A percentile compares a stretch with the other conserved stretches of the same genome.
Evolutionary conservation across 2,113 vertebrate species (phyloP).

Genomic region (Mobula birostris): DNA sequence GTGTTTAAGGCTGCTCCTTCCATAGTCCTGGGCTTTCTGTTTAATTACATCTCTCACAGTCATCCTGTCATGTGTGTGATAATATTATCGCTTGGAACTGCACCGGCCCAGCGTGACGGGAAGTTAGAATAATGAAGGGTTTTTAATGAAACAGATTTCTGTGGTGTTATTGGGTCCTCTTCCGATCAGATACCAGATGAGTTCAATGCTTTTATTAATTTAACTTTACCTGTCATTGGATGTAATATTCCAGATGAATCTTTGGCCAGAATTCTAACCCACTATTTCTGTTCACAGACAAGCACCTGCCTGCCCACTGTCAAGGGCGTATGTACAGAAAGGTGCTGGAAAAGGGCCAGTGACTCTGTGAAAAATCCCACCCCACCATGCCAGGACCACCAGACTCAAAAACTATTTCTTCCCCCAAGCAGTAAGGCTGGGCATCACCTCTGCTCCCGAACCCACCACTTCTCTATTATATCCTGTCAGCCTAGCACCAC

Average conservation of each 20-base stretch:
- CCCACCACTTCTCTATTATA: no score
- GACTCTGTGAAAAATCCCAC: no score
- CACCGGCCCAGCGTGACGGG: neutral
- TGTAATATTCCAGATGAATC: neutral
- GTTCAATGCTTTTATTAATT: neutral
- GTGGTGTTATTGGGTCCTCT: neutral
- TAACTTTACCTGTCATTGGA: neutral
- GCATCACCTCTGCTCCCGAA: no score
- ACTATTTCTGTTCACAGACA: no score
- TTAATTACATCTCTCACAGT: neutral
- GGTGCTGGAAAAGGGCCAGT: no score
- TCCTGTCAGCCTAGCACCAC: no score
- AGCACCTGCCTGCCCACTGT: neutral
- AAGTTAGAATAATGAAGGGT: neutral
- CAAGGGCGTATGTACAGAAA: no score
- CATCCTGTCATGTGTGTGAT: neutral
- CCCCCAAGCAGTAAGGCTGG: no score
- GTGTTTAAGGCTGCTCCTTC: neutral
- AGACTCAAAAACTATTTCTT: no score
- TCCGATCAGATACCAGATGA: neutral
- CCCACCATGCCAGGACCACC: no score
- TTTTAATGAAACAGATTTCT: conserved; percentile 1
- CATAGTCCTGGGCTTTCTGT: neutral
- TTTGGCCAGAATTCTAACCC: neutral
- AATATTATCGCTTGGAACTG: neutral